phyloP scores from a whole-genome alignment of 2,797 vertebrate species.

The Rhinogobio ventralis region DNA sequence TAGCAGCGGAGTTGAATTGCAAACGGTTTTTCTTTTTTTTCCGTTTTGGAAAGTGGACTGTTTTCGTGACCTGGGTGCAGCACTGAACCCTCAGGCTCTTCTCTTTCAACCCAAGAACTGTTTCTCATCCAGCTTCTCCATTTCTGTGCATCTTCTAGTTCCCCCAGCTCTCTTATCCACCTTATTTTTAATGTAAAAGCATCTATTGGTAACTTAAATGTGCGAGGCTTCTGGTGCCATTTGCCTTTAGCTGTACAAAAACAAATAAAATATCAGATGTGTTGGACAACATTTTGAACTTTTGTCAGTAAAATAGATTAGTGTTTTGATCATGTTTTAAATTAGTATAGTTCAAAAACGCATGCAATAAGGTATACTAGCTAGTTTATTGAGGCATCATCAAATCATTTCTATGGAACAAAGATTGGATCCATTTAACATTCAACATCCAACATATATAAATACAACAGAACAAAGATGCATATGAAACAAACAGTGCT shows the following conservation, averaged over 20 bases:
- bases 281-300: too few relatives aligned
- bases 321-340: too few relatives aligned
- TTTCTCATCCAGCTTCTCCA: not conserved
- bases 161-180: not conserved
- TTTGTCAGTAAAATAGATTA: too few relatives aligned
- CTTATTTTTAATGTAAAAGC: not conserved
- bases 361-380: too few relatives aligned
- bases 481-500: too few relatives aligned
- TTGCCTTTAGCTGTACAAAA: not conserved
- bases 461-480: too few relatives aligned
- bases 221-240: not conserved
- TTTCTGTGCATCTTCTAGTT: conserved; percentile 8
- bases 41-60: not conserved
- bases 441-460: too few relatives aligned
- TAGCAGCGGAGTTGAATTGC: conserved; percentile 7
- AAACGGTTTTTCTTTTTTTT: not conserved
- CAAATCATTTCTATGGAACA: too few relatives aligned
- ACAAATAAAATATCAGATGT: too few relatives aligned
- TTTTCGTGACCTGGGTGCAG: not conserved
- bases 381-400: too few relatives aligned
- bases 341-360: too few relatives aligned
- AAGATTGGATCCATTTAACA: too few relatives aligned
- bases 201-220: not conserved
- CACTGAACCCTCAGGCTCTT: conserved; percentile 19
- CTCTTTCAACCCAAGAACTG: conserved; percentile 1